Percentiles rank a stretch among this genome's conserved stretches.
Evolutionary conservation across 2,888 invertebrate genomes (phyloP).

Genomic region (Hemithea aestivaria): DNA sequence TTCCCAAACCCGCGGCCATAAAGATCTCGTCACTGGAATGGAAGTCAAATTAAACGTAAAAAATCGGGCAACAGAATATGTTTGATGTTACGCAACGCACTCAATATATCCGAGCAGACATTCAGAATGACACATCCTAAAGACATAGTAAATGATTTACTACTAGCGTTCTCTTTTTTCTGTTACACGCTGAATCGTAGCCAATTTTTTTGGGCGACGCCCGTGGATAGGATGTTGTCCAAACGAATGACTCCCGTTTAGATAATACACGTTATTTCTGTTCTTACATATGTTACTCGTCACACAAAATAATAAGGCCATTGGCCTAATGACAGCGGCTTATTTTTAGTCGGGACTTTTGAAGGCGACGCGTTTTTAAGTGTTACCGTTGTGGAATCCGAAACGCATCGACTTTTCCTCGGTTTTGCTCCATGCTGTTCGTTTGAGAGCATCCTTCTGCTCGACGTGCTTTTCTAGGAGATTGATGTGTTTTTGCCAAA

Average conservation of each 20-base stretch:
- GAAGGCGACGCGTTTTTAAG: constrained; percentile 55
- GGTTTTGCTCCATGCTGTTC: constrained; percentile 24
- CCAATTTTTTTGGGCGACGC: constrained; percentile 58
- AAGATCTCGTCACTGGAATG: constrained; percentile 38
- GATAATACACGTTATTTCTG: constrained; percentile 73
- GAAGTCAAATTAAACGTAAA: constrained; percentile 32
- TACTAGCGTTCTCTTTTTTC: constrained; percentile 39
- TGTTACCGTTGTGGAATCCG: constrained; percentile 39
- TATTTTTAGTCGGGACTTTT: constrained; percentile 63
- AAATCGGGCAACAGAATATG: constrained; percentile 34
- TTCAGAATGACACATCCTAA: constrained; percentile 45
- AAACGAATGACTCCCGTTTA: constrained; percentile 61
- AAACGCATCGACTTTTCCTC: constrained; percentile 34
- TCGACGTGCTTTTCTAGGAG: constrained; percentile 10
- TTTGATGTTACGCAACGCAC: constrained; percentile 42
- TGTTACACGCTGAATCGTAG: constrained; percentile 54
- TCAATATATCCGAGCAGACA: constrained; percentile 41
- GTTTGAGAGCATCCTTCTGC: constrained; percentile 14
- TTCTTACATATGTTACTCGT: constrained; percentile 73
- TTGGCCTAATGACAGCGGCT: constrained; percentile 73
- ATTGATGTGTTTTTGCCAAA: constrained; percentile 12
- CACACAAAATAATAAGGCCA: constrained; percentile 76
- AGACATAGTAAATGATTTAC: constrained; percentile 60
- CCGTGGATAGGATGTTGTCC: constrained; percentile 47
- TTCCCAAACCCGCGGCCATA: constrained; percentile 26